phyloP scores from a whole-genome alignment of 2,888 invertebrate species.

The Drosophila setosimentum region DNA sequence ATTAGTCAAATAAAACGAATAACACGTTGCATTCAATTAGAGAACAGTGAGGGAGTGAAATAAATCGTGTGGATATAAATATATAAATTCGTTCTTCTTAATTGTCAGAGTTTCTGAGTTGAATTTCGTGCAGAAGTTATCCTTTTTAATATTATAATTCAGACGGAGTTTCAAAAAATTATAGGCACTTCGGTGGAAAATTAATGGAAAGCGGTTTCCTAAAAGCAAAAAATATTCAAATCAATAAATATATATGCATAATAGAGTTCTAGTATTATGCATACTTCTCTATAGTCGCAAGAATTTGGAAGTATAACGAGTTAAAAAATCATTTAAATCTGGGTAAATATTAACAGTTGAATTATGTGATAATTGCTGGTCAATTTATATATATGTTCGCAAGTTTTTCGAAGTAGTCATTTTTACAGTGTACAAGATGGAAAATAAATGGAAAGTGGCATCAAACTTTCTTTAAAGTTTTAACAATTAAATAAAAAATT shows the following conservation, averaged over 20 bases:
- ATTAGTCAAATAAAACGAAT: conserved; percentile 25
- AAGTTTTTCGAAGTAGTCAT: no score
- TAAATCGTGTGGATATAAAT: not conserved
- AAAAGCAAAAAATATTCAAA: no score
- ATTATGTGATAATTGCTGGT: no score
- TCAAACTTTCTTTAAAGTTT: not conserved
- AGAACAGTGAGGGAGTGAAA: not conserved
- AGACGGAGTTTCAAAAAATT: not conserved
- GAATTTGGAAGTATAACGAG: not conserved
- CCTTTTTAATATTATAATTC: not conserved
- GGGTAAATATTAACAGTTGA: no score
- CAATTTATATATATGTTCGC: no score
- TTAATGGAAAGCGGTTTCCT: not conserved
- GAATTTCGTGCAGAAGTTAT: not conserved
- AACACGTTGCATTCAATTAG: not conserved
- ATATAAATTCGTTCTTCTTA: not conserved
- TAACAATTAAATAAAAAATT: not conserved
- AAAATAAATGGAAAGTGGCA: not conserved
- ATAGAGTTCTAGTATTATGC: not conserved
- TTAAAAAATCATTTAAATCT: no score
- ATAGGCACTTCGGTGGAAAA: not conserved
- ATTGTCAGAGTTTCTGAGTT: not conserved
- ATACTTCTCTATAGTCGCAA: not conserved
- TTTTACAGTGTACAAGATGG: no score
- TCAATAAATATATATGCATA: not conserved